Percentiles rank a stretch among this genome's conserved stretches.
These are phyloP conservation scores for Geophilus truncorum DNA, from an alignment of 2,888 invertebrate species.

Conservation along the genomic window DNA sequence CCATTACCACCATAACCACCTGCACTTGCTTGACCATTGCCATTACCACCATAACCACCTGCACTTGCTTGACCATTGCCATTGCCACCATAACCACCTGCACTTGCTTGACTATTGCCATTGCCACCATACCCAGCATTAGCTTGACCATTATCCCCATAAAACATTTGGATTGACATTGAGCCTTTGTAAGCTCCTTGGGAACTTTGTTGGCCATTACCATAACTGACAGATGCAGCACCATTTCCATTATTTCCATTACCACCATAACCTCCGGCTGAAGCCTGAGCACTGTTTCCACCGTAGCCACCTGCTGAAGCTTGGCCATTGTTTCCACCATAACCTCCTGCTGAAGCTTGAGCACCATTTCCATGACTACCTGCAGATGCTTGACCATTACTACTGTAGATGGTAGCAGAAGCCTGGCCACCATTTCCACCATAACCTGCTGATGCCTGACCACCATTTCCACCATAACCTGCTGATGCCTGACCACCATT, in stretches of 20 bases:
- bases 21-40: not conserved
- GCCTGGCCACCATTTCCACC: not conserved
- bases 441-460: not conserved
- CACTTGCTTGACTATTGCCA: not conserved
- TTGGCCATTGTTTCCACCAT: not conserved
- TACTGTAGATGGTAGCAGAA: not conserved
- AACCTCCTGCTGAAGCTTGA: not conserved
- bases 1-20: not conserved
- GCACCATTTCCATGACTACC: not conserved
- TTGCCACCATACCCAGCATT: conserved; percentile 18
- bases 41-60: conserved; percentile 17
- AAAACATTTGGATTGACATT: conserved; percentile 9
- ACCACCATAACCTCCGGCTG: not conserved
- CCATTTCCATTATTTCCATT: conserved; percentile 7
- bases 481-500: not conserved
- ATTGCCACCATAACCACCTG: not conserved
- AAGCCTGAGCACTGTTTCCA: not conserved
- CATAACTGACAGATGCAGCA: not conserved
- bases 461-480: no score
- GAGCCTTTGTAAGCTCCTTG: not conserved
- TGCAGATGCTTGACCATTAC: not conserved
- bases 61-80: not conserved
- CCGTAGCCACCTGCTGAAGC: not conserved
- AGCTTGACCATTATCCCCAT: not conserved
- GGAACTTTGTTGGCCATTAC: not conserved